Base-by-base conservation (phyloP, 1,140 invertebrate species). In the Epicauta chinensis region DNA sequence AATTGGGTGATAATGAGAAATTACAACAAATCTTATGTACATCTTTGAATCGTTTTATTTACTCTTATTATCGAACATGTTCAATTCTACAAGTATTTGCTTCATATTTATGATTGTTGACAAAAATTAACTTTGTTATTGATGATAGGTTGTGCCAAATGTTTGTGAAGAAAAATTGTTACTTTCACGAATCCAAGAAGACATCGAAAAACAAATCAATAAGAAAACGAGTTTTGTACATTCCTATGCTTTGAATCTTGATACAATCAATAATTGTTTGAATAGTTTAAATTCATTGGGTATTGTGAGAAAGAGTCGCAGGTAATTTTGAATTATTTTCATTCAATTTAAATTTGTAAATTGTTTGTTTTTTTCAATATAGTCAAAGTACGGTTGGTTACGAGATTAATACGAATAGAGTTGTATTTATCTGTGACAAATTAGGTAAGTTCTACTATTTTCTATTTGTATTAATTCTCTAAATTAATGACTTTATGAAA, bases 231-330 rank as follows among this genome's bases (percentile, higher is more conserved):
- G 47, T 1, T 68, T 72, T 51, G 66, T 76, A 2, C 79, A 81
- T 68, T 79, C 81, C 0, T 83, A 82, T 71, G 76, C 73, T 53
- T 67, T 83, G 17, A 78, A 75, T 31, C 67, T 82, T 51, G 79
- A 81, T 55, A 73, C 71, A 31, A 67, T 75, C 31, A 57, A 60
- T 15, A 73, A 71, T 67, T 75, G 73, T 50, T 51, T 77, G 15
- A 66, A 60, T 32, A 73, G 70, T 17, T 62, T 77, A 11, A 53
- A 59, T 2, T 51, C 59, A 9, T 58, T 63, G 7, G 62, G 63
- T 0, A 68, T 63, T 0, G 39, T 76, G 1, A 34, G 32, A 5
- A 73, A 65, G 56, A 60, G 60, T 12, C 70, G 63, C 60, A 59
- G 47, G 75, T 78, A 61, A 68, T 34, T n/a, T n/a, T 35, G 41